These are phyloP conservation scores for Amphibalanus amphitrite DNA, from an alignment of 1,140 invertebrate genomes.

Conservation along the genomic window DNA sequence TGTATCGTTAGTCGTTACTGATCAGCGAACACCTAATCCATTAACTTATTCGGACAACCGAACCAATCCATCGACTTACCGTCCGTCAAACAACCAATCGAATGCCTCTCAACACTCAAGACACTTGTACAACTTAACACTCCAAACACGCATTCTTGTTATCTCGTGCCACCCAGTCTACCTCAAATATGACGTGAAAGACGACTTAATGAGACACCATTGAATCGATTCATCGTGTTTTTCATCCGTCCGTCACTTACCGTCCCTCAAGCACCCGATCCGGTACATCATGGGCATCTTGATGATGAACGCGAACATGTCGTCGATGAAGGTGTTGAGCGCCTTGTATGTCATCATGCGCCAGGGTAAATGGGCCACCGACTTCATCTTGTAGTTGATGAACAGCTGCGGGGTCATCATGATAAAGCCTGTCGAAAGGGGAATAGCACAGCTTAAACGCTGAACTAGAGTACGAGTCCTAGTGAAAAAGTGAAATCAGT, in stretches of 20 bases:
- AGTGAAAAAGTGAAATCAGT: too few relatives aligned
- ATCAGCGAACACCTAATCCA: too few relatives aligned
- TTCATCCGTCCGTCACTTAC: constrained; percentile 33
- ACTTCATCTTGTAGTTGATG: constrained; percentile 98
- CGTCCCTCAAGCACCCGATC: constrained; percentile 89
- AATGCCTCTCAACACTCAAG: too few relatives aligned
- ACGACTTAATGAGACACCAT: background rate
- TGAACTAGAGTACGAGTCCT: too few relatives aligned
- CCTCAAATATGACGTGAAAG: background rate
- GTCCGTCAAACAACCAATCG: too few relatives aligned
- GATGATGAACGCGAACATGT: constrained; percentile 99
- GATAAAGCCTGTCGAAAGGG: constrained; percentile 63
- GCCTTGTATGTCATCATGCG: constrained; percentile 99
- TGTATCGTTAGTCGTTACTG: too few relatives aligned
- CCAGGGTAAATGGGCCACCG: constrained; percentile 97
- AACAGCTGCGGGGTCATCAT: constrained; percentile 99
- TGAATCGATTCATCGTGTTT: constrained; percentile 6
- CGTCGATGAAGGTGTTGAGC: constrained; percentile 99
- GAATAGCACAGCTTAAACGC: too few relatives aligned
- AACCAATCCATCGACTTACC: too few relatives aligned
- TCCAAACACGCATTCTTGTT: too few relatives aligned
- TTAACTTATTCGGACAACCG: too few relatives aligned
- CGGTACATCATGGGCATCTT: constrained; percentile 97
- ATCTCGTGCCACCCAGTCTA: background rate
- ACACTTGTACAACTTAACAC: too few relatives aligned